These are phyloP conservation scores for Dusona sp. DNA, from an alignment of 2,888 invertebrate species.

Conservation along the genomic window DNA sequence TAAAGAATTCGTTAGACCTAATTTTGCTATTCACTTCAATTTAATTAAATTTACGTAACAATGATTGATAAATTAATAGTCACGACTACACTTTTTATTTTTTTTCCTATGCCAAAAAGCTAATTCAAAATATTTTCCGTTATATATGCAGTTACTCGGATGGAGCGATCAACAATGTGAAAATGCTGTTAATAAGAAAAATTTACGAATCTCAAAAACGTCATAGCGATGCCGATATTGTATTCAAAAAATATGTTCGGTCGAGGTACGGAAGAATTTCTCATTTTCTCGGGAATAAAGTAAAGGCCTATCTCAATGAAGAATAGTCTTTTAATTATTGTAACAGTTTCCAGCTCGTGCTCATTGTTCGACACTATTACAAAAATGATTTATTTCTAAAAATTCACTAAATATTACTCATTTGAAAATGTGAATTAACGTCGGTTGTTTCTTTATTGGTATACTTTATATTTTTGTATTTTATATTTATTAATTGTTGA, in stretches of 20 bases:
- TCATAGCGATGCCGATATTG: slow-evolving; percentile 54
- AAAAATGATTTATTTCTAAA: not conserved
- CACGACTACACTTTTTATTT: not conserved
- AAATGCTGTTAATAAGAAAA: slow-evolving; percentile 67
- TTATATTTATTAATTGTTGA: slow-evolving; percentile 6
- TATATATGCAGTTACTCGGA: slow-evolving; percentile 66
- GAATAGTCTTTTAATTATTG: slow-evolving; percentile 13
- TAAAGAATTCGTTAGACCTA: not conserved
- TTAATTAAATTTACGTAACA: not conserved
- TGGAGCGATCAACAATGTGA: slow-evolving; percentile 59
- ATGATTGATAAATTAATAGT: not conserved
- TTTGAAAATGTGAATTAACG: not conserved
- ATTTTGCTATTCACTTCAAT: not conserved
- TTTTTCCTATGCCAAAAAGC: not conserved
- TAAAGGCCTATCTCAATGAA: slow-evolving; percentile 8
- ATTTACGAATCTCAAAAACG: slow-evolving; percentile 58
- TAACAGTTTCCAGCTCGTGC: not conserved
- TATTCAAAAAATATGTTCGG: slow-evolving; percentile 76
- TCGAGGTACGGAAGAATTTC: slow-evolving; percentile 73
- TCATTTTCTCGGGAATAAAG: slow-evolving; percentile 53
- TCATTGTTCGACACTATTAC: not conserved
- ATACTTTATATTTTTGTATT: not conserved
- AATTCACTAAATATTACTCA: not conserved
- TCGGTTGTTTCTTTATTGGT: not conserved
- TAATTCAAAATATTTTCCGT: not conserved